Evolutionary conservation across 1,140 invertebrate species (phyloP), one percentile per base, ranked within the genome.

Genomic region (Drosophila carrolli): DNA sequence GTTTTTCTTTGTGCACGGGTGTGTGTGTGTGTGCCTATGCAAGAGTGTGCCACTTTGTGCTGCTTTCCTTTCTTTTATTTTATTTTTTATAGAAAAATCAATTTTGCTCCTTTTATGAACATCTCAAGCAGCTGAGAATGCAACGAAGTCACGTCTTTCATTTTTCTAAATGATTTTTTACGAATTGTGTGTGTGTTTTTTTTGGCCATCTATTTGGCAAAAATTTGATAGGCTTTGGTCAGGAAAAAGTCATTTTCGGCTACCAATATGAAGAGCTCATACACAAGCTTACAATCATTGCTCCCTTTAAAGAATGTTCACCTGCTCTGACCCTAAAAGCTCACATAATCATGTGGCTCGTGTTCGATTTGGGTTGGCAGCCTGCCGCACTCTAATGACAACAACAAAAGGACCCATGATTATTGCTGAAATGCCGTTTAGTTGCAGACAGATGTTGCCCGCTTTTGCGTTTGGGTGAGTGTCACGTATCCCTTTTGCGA

Each of bases 81-180:
- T 79, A 62, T 63, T 67, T 54, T 56, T 68, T 74, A 75, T 60
- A 65, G 65, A 78, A 84, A 85, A 85, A 80, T 88, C 82, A 85
- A 81, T 86, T 82, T 82, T 44, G 57, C 51, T 75, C 66, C 57
- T 53, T 65, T 71, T 70, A 78, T 81, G 67, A 67, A 75, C 56
- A 43, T 47, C 67, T 29, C 46, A 53, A 40, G 41, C 61, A 62
- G 58, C 70, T 66, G 75, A 61, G 58, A 37, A 63, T 78, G 63
- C 59, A 67, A 63, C 66, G 58, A 70, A 79, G 66, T 82, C 75
- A 86, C 82, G 78, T 78, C 48, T 72, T 75, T 63, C 61, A 86
- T 63, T 63, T 81, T 63, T 50, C 75, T 63, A 80, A 85, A 84
- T 74, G 59, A 60, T 72, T 73, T 74, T 59, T 57, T 54, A 27